Base-by-base conservation (phyloP, 1,140 invertebrate genomes). In the Drosophila sp. region DNA sequence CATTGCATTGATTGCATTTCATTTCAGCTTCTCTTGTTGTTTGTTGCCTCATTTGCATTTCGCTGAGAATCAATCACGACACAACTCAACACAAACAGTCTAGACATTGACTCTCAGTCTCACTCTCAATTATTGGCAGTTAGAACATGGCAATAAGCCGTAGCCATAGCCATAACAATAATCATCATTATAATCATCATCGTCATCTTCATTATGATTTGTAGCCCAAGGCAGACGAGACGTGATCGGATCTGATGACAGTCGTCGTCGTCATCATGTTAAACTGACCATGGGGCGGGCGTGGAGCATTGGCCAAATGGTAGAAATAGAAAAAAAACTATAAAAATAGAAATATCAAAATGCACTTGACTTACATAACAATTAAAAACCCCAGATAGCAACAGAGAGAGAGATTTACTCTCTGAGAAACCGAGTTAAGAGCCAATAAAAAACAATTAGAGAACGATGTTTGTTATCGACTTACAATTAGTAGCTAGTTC, bases 31-130 rank as follows among this genome's bases (percentile, higher is more conserved):
- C 17, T 58, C 30, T 35, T 58, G 32, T 38, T 60, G 54, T 56
- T 56, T 30, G 57, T 23, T 38, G 57, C 54, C 63, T 11, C 30
- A 73, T 74, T 76, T 76, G 73, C 73, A 76, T 76, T 86, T 86
- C 44, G 23, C 83, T 82, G 83, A 77, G 82, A 86, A 86, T 86
- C 82, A 86, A 86, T 86, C 82, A 86, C 67, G 70, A 50, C 44
- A 41, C n/a, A 11, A 17, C 5, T 23, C 41, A 44, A 4, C 23
- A 23, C n/a, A 23, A 23, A 50, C 23, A 25, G 60, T 75, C 70
- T 74, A 64, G 77, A 79, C 74, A 56, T 27, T 50, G 23, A 50
- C 11, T 50, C 5, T 50, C 44, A 27, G 8, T 50, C 44, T 50
- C 44, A 27, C 44, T 50, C 44, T 27, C 25, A 50, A 50, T 72